Evolutionary conservation across 1,140 invertebrate species (phyloP), one percentile per base, ranked within the genome.

Genomic region (Helicorthomorpha holstii): DNA sequence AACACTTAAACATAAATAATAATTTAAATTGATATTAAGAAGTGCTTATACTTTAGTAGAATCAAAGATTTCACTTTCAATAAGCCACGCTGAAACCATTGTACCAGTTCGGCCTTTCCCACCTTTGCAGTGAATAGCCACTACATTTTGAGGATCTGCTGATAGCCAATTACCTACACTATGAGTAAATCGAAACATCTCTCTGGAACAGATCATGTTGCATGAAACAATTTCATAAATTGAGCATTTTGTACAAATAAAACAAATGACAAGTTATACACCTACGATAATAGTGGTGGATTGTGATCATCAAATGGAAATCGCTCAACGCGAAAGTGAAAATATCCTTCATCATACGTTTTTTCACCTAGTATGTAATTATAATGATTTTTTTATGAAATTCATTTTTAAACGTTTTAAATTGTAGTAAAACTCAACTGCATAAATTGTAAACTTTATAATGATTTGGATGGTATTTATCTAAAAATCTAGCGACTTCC

Each of bases 51-150:
- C 65, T 56, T 63, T 61, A 7, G 73, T 72, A 54, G 66, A 65
- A 27, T 67, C 66, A 63, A 75, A 74, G 14, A 73, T 53, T 2
- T 68, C 69, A 53, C 66, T 67, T 55, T 75, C 71, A 3, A 76
- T 64, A 0, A 76, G 62, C 68, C 71, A 74, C 4, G 69, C 66
- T 60, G 73, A 75, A 25, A 76, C 72, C 66, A 76, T 73, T n/a
- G 73, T 75, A 23, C 74, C 74, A 21, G 74, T 76, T 24, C 74
- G 61, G 1, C 74, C 73, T 59, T 79, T 79, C 2, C 77, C 77
- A 22, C 77, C 77, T 63, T 79, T 79, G 60, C 77, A 79, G 58
- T 79, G 77, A 26, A 79, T 73, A 14, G 76, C 77, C 38, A 79
- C 74, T 1, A 79, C 67, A 59, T 79, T 76, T 19, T 60, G 42